phyloP scores from a whole-genome alignment of 2,888 invertebrate genomes.

The Leptura quadrifasciata region DNA sequence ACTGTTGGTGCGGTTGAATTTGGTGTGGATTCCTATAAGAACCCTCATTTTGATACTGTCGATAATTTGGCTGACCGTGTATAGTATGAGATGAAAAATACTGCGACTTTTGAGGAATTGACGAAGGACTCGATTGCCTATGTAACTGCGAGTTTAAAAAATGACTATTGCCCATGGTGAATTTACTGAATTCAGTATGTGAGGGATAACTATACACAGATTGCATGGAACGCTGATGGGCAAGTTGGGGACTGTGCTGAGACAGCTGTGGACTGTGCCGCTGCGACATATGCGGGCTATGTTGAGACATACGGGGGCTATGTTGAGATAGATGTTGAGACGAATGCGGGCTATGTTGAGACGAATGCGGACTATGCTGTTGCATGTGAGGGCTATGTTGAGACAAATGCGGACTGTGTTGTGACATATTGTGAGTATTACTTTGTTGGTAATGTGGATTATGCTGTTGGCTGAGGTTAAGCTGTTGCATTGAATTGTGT shows the following conservation, averaged over 20 bases:
- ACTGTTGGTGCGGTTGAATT: slow-evolving; percentile 72
- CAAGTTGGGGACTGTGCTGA: slow-evolving; percentile 52
- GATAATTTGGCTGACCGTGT: slow-evolving; percentile 51
- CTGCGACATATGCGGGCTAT: slow-evolving; percentile 51
- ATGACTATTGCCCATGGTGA: slow-evolving; percentile 43
- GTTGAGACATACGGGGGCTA: slow-evolving; percentile 50
- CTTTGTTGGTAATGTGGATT: slow-evolving; percentile 42
- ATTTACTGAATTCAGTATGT: slow-evolving; percentile 44
- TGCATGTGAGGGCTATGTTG: slow-evolving; percentile 42
- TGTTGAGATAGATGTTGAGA: slow-evolving; percentile 50
- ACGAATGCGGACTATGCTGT: slow-evolving; percentile 30
- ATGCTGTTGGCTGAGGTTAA: slow-evolving; percentile 29
- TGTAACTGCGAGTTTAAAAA: slow-evolving; percentile 46
- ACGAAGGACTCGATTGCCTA: slow-evolving; percentile 63
- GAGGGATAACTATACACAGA: slow-evolving; percentile 47
- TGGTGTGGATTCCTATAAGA: slow-evolving; percentile 67
- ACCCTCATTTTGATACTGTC: slow-evolving; percentile 50
- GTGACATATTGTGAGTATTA: background rate
- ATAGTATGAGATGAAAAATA: slow-evolving; percentile 61
- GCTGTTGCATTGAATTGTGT: slow-evolving; percentile 36
- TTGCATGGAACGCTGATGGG: slow-evolving; percentile 48
- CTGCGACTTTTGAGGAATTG: slow-evolving; percentile 57
- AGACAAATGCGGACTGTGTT: background rate
- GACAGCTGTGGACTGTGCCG: slow-evolving; percentile 55
- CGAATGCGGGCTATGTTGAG: slow-evolving; percentile 49